phyloP scores from a whole-genome alignment of 2,113 vertebrate species.

The Neogale vison region DNA sequence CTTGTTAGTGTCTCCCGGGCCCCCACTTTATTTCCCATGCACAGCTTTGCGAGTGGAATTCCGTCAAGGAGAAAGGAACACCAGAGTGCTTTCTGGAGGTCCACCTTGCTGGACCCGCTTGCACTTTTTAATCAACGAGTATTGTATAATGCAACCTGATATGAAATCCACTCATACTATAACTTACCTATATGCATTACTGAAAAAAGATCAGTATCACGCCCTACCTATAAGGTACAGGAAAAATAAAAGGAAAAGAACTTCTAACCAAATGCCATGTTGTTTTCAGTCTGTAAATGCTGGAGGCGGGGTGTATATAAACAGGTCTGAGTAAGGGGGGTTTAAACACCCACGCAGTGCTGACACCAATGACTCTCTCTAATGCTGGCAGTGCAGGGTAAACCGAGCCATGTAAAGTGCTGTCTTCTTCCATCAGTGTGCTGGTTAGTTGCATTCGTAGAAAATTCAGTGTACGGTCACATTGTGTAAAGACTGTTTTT shows the following conservation, averaged over 20 bases:
- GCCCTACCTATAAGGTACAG: neutral
- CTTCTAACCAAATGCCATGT: neutral
- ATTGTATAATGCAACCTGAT: neutral
- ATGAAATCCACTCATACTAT: neutral
- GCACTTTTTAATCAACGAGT: neutral
- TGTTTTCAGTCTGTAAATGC: neutral
- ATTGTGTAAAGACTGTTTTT: neutral
- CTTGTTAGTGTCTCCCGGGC: neutral
- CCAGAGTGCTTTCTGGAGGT: neutral
- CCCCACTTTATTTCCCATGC: neutral
- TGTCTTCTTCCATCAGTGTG: neutral
- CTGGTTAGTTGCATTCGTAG: neutral
- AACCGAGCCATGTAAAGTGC: neutral
- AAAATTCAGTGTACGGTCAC: neutral
- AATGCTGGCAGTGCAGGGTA: neutral
- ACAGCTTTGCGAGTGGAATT: neutral
- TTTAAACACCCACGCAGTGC: neutral
- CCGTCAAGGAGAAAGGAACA: neutral
- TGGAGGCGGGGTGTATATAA: neutral
- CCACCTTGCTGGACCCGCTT: neutral
- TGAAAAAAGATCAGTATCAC: neutral
- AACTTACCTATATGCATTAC: neutral
- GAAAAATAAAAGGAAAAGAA: neutral
- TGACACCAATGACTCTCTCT: neutral
- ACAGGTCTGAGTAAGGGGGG: neutral